Base-by-base conservation (phyloP, 1,140 invertebrate genomes). In the Akabosia matsudoensis region DNA sequence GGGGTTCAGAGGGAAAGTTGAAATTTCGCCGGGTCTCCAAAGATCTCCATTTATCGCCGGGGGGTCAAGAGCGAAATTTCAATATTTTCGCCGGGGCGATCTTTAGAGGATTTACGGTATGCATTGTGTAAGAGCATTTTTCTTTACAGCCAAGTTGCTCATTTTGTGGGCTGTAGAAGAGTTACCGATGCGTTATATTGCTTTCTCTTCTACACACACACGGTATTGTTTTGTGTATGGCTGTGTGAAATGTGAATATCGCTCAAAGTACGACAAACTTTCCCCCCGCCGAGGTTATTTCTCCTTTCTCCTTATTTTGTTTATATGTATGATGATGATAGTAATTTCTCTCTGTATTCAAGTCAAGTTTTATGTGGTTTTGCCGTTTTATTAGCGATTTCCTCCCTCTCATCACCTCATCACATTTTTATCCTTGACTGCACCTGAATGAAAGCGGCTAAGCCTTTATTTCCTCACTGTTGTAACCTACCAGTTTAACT, bases 341-440 rank as follows among this genome's bases (percentile, higher is more conserved):
- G n/a, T 30, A 67, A 67, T 67, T 67, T 67, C 61, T 67, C n/a
- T 67, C 61, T 3, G 61, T 31, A 67, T 67, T 67, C 61, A 24
- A 67, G 61, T 67, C 61, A 67, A 67, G 61, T 67, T 67, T 67
- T 67, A 67, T 31, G 61, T 31, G 61, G 61, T 67, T n/a, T 67
- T 31, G 61, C 61, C 28, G 61, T 67, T 67, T 67, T 67, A 67
- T 67, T 67, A 67, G 61, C 31, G 61, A 67, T 67, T 67, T 67
- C 61, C 61, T 67, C 61, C 61, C 61, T 67, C 61, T 67, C 61
- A 67, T 67, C 61, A 67, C 61, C 61, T 67, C 61, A 67, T 67
- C 61, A 67, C 61, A 67, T 67, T 67, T 67, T 67, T 67, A 67
- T 30, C 61, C 61, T 67, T 67, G 61, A 67, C 61, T 67, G 61